Conservation (phyloP, 2,113 vertebrate species). For the Notothenia rossii region DNA sequence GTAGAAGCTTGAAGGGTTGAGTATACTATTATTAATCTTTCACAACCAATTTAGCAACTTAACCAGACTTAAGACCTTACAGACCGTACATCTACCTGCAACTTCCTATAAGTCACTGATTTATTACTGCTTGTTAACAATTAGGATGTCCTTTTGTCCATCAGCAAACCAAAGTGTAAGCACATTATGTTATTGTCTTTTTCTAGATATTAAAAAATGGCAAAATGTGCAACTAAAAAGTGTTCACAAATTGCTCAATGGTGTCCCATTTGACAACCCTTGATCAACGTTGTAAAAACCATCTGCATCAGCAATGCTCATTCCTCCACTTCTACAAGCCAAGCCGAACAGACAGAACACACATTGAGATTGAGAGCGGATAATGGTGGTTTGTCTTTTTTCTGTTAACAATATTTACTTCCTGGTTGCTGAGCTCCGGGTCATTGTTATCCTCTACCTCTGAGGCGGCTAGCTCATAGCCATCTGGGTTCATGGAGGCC, state of each 20-base stretch:
- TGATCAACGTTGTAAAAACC: neutral
- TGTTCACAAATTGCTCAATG: too few relatives aligned
- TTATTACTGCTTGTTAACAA: slow-evolving; percentile 2
- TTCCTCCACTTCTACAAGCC: slow-evolving; percentile 38
- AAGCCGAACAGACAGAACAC: slow-evolving; percentile 13
- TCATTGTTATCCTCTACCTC: slow-evolving; percentile 90
- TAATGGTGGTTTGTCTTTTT: slow-evolving; percentile 70
- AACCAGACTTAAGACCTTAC: neutral
- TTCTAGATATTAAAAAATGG: neutral
- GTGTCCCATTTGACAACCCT: slow-evolving; percentile 8
- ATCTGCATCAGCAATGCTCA: neutral
- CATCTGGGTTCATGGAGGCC: slow-evolving; percentile 97
- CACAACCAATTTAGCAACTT: neutral
- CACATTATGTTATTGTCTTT: neutral
- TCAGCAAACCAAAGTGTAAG: neutral
- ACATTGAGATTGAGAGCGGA: slow-evolving; percentile 50
- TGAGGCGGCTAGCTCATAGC: slow-evolving; percentile 94
- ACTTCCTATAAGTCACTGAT: neutral
- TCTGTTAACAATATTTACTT: slow-evolving; percentile 87
- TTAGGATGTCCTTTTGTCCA: neutral
- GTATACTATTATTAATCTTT: slow-evolving; percentile 10
- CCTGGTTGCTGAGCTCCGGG: slow-evolving; percentile 83
- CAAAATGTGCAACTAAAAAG: too few relatives aligned
- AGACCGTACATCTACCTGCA: neutral
- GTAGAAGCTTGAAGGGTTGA: slow-evolving; percentile 26